Percentiles rank a stretch among this genome's conserved stretches.
These are phyloP conservation scores for Chrysaora quinquecirrha DNA, from an alignment of 30 jellyfish, hydroid and myxozoan genomes.

Conservation along the genomic window DNA sequence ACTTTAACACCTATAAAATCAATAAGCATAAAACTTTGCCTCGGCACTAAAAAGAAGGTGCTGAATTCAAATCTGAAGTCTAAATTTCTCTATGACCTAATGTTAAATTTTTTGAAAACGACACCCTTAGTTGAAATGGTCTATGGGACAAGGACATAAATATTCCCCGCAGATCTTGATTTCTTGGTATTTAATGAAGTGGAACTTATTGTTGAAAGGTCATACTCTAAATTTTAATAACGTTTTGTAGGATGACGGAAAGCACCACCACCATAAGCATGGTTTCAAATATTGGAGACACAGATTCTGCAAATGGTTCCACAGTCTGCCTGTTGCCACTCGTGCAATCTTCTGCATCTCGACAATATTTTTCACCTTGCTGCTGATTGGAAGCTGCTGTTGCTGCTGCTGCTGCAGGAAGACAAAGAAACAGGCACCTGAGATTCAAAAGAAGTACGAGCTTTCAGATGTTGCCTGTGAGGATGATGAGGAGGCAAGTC, in stretches of 20 bases:
- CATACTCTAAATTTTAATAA: too few species aligned
- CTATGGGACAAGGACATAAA: too few species aligned
- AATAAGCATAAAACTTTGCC: too few species aligned
- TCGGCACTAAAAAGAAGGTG: too few species aligned
- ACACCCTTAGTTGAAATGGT: too few species aligned
- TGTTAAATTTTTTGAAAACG: too few species aligned
- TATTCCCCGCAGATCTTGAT: too few species aligned
- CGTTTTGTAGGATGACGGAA: neutral
- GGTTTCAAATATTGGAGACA: conserved; percentile 15
- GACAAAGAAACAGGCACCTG: neutral
- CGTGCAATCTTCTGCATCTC: conserved; percentile 67
- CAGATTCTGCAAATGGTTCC: conserved; percentile 75
- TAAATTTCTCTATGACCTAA: too few species aligned
- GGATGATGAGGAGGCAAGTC: conserved; percentile 53
- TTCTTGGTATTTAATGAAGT: too few species aligned
- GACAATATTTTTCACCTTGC: conserved; percentile 16
- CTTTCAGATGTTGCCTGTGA: conserved; percentile 33
- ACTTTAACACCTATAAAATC: too few species aligned
- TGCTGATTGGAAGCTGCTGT: conserved; percentile 53
- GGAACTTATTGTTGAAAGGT: too few species aligned
- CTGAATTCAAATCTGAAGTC: too few species aligned
- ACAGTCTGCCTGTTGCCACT: conserved; percentile 61
- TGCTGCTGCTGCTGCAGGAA: conserved; percentile 55
- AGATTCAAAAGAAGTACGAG: conserved; percentile 1
- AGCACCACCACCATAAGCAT: conserved; percentile 36